These are phyloP conservation scores for Ditula angustiorana DNA, from an alignment of 2,888 invertebrate species.

Conservation along the genomic window DNA sequence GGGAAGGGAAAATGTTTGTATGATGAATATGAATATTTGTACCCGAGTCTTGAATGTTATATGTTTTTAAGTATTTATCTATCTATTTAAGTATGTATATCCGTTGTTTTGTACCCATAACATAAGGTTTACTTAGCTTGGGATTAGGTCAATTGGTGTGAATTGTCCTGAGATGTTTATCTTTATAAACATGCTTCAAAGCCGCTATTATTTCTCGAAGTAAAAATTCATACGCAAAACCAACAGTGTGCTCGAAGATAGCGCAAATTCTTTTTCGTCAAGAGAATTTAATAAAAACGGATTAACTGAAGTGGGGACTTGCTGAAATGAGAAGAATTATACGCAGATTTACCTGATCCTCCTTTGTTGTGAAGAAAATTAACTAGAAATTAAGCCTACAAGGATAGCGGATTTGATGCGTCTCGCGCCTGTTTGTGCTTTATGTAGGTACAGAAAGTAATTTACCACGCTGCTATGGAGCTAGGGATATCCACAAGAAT, in stretches of 20 bases:
- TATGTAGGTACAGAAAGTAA: not conserved
- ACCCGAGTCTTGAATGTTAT: too few species aligned
- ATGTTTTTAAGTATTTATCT: too few species aligned
- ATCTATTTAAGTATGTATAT: too few species aligned
- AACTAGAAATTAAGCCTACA: slow-evolving; percentile 7
- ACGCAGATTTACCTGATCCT: slow-evolving; percentile 10
- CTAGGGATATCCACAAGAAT: not conserved
- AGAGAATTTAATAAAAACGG: slow-evolving; percentile 45
- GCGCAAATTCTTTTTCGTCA: not conserved
- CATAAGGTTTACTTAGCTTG: too few species aligned
- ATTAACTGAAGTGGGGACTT: slow-evolving; percentile 44
- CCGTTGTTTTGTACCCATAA: too few species aligned
- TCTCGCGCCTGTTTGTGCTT: not conserved
- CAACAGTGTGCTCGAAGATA: not conserved
- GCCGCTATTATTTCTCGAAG: too few species aligned
- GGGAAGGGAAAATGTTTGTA: too few species aligned
- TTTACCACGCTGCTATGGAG: not conserved
- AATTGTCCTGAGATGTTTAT: too few species aligned
- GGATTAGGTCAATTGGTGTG: too few species aligned
- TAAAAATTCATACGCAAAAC: not conserved
- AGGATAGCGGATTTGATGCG: not conserved
- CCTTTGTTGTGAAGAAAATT: slow-evolving; percentile 21
- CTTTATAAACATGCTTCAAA: too few species aligned
- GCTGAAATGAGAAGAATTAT: slow-evolving; percentile 33
- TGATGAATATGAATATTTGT: too few species aligned